Base-by-base conservation (phyloP, 1,140 invertebrate genomes). In the Drosophila nigromelanica region DNA sequence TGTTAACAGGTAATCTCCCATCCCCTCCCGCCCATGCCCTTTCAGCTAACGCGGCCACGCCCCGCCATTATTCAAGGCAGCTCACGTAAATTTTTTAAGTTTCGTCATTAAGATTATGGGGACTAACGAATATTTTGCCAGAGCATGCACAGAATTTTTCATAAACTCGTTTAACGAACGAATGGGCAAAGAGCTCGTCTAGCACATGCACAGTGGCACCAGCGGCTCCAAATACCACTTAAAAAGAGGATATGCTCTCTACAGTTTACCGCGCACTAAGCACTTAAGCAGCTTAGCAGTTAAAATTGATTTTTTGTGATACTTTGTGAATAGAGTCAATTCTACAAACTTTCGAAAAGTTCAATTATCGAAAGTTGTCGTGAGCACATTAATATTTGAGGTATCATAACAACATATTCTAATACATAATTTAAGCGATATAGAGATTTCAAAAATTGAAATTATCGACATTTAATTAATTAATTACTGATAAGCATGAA, bases 81-180 rank as follows among this genome's bases (percentile, higher is more conserved):
- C 82, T 87, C 82, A 87, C 82, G 82, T 87, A 89, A 82, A 87
- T 89, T 87, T 73, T 58, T 87, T 89, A 87, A 87, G 82, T 87
- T 87, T 87, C 83, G 83, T 87, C 82, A 87, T 87, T 87, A 87
- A 87, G 82, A 87, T 87, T 87, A 87, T 87, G 87, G 47, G 18
- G 82, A 86, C 82, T 87, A 87, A 86, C 83, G 75, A 82, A 82
- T 79, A 78, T 82, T 82, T 82, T 52, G 74, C 75, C 67, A 82
- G 74, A 59, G 72, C 82, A 82, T 87, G 82, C 69, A 71, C 83
- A 77, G 82, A 87, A 87, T 87, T 87, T 89, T 79, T 87, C 82
- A 87, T 89, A 48, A 37, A 48, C 52, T 74, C 59, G 70, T 73
- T 73, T 68, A 73, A 72, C 69, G 62, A 64, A 64, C 62, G 82